Evolutionary conservation across 2,113 vertebrate genomes (phyloP).

Genomic region (Gymnogyps californianus): DNA sequence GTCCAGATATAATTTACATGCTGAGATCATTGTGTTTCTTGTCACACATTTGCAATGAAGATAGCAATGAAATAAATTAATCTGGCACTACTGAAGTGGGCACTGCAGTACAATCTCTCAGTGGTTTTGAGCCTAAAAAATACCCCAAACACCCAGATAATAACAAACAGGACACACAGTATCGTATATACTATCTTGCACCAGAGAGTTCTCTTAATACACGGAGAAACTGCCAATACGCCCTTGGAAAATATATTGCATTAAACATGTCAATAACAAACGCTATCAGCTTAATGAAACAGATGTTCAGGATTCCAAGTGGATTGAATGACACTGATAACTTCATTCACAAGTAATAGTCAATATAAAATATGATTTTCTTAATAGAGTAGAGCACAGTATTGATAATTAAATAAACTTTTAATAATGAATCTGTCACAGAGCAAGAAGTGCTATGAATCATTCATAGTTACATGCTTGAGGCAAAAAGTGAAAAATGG

Average conservation of each 20-base stretch:
- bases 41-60: conserved; percentile 50
- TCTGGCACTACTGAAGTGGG: not conserved
- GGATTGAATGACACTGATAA: conserved; percentile 63
- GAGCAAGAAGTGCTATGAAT: conserved; percentile 62
- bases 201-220: not conserved
- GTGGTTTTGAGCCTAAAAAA: not conserved
- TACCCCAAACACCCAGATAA: not conserved
- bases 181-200: not conserved
- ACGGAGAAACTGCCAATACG: not conserved
- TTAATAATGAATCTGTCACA: conserved; percentile 71
- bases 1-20: conserved; percentile 58
- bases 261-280: conserved; percentile 54
- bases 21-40: conserved; percentile 47
- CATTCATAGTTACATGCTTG: conserved; percentile 61
- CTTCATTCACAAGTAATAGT: conserved; percentile 63
- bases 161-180: not conserved
- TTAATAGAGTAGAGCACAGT: conserved; percentile 61
- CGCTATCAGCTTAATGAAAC: conserved; percentile 52
- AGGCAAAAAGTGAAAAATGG: conserved; percentile 62
- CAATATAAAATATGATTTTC: conserved; percentile 72
- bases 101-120: not conserved
- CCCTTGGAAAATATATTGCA: conserved; percentile 22
- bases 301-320: conserved; percentile 43
- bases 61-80: conserved; percentile 51
- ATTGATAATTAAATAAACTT: conserved; percentile 77